These are phyloP conservation scores for Falco peregrinus DNA, from an alignment of 2,797 vertebrate species.

Conservation along the genomic window DNA sequence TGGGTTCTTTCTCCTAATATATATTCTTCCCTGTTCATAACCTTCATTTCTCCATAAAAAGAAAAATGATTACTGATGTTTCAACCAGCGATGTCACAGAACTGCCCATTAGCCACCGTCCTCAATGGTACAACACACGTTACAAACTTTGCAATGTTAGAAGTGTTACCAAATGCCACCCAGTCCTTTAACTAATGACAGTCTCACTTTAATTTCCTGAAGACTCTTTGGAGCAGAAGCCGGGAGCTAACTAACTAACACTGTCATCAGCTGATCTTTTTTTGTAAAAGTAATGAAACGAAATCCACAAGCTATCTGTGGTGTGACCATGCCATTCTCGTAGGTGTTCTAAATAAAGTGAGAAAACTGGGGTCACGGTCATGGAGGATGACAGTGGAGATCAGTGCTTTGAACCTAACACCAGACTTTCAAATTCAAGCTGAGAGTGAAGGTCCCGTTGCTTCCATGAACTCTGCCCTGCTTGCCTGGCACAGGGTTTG, in stretches of 20 bases:
- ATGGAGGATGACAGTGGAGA: not conserved
- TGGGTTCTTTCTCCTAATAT: not conserved
- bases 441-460: not conserved
- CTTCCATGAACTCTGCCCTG: not conserved
- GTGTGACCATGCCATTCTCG: not conserved
- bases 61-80: not conserved
- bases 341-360: not conserved
- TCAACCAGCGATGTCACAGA: not conserved
- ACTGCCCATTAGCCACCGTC: not conserved
- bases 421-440: not conserved
- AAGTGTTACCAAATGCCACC: not conserved
- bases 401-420: not conserved
- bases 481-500: not conserved
- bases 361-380: not conserved
- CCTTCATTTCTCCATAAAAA: not conserved
- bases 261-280: not conserved
- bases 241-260: not conserved
- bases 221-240: not conserved
- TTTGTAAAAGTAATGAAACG: not conserved
- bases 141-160: accelerated
- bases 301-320: not conserved
- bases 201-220: not conserved
- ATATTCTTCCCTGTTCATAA: not conserved
- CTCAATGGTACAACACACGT: not conserved
- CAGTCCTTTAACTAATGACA: not conserved